Evolutionary conservation across 2,888 invertebrate genomes (phyloP).

Genomic region (Eurois occulta): DNA sequence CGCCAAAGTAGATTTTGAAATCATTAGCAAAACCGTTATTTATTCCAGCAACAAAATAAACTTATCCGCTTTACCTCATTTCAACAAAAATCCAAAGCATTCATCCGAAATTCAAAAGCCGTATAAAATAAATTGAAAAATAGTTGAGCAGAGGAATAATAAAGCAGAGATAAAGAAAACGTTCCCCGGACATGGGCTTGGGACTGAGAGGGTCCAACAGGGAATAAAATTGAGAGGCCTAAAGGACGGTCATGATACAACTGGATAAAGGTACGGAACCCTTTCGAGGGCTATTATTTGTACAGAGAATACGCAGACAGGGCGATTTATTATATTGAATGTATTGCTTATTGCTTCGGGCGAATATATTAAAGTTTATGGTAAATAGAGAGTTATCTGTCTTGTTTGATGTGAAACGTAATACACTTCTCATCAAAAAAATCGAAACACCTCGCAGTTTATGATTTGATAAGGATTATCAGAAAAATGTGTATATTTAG

Average conservation of each 20-base stretch:
- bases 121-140: conserved; percentile 46
- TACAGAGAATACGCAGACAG: conserved; percentile 47
- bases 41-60: not conserved
- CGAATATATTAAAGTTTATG: conserved; percentile 33
- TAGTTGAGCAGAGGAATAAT: conserved; percentile 68
- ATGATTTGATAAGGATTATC: no score
- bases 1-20: not conserved
- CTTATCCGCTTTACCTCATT: not conserved
- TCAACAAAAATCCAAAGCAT: not conserved
- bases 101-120: conserved; percentile 11
- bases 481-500: no score
- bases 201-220: conserved; percentile 64
- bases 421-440: no score
- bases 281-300: conserved; percentile 55
- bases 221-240: conserved; percentile 74
- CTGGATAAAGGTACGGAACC: conserved; percentile 65
- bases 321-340: conserved; percentile 63
- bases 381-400: conserved; percentile 39
- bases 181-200: conserved; percentile 55
- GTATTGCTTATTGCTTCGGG: conserved; percentile 54
- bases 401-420: conserved; percentile 21
- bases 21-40: not conserved
- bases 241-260: conserved; percentile 65
- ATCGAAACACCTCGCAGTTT: no score
- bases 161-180: conserved; percentile 68